Evolutionary conservation across 2,888 invertebrate species (phyloP), one percentile per base, ranked within the genome.

Genomic region (Cosmopolites sordidus): DNA sequence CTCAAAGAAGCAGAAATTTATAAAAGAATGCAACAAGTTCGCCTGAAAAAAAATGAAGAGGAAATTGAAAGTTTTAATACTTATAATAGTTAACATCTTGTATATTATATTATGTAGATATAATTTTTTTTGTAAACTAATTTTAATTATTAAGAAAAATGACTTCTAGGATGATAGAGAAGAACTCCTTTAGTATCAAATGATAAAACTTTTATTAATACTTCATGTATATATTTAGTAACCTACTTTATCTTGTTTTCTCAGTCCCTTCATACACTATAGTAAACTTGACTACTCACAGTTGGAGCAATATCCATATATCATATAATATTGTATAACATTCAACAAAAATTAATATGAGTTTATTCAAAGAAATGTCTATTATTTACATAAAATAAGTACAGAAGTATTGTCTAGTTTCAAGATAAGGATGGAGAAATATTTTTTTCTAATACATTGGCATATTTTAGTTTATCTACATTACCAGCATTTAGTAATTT

Each of bases 401-500:
- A 22, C 22, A 22, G 4, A 22, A 5, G 8, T 22, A 5, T 22
- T 22, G 33, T 45, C 42, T 52, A 51, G 22, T 42, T 49, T 14
- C 22, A 22, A 22, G 58, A 58, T 12, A 59, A 44, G 0, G 85
- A 85, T 2, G 86, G 86, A 0, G 86, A 78, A 0, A 86, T 72
- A 71, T 86, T 86, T 54, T 75, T 79, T 37, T 83, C 83, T 1
- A 86, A 72, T 0, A 86, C 84, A 69, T 83, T 81, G 27, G 80
- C 80, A 39, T 87, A 81, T 64, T 82, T 83, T 9, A 91, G 68
- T 66, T 83, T 84, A 45, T 84, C 79, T 0, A 87, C 84, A 61
- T 83, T 78, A 1, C 81, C 79, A 0, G 83, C 81, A 59, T 80
- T 79, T 9, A 76, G 73, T 0, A 82, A 64, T 2, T 69, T 66